phyloP scores from a whole-genome alignment of 2,888 invertebrate species.

The Caradrina clavipalpis region DNA sequence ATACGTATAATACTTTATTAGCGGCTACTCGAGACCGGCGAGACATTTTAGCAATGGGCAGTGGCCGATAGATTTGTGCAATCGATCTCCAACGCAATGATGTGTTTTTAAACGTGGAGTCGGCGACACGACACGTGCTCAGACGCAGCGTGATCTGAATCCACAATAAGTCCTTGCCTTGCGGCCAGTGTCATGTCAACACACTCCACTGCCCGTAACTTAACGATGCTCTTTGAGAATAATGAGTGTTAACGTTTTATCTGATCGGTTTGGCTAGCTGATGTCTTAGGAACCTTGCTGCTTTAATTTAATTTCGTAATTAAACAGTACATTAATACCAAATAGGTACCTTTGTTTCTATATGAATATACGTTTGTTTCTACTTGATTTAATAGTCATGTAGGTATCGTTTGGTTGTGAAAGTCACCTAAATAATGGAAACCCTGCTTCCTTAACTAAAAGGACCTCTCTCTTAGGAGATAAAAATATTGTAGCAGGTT shows the following conservation, averaged over 20 bases:
- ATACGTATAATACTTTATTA: slow-evolving; percentile 43
- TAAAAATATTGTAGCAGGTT: not conserved
- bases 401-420: not conserved
- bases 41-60: slow-evolving; percentile 57
- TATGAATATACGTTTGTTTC: too few relatives aligned
- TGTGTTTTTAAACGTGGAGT: slow-evolving; percentile 65
- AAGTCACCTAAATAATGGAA: not conserved
- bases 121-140: slow-evolving; percentile 67
- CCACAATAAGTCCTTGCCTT: slow-evolving; percentile 76
- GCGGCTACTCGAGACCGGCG: slow-evolving; percentile 23
- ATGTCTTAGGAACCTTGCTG: slow-evolving; percentile 13
- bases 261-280: slow-evolving; percentile 41
- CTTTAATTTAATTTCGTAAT: slow-evolving; percentile 7
- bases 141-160: slow-evolving; percentile 72
- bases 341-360: not conserved
- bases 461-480: too few relatives aligned
- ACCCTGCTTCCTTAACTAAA: not conserved
- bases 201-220: slow-evolving; percentile 46
- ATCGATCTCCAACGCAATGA: slow-evolving; percentile 61
- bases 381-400: not conserved
- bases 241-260: slow-evolving; percentile 48
- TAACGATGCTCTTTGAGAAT: slow-evolving; percentile 55
- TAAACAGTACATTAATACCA: not conserved
- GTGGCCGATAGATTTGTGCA: slow-evolving; percentile 58
- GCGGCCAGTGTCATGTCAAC: slow-evolving; percentile 73